Base-by-base conservation (phyloP, 2,113 vertebrate genomes). In the Chionis minor region DNA sequence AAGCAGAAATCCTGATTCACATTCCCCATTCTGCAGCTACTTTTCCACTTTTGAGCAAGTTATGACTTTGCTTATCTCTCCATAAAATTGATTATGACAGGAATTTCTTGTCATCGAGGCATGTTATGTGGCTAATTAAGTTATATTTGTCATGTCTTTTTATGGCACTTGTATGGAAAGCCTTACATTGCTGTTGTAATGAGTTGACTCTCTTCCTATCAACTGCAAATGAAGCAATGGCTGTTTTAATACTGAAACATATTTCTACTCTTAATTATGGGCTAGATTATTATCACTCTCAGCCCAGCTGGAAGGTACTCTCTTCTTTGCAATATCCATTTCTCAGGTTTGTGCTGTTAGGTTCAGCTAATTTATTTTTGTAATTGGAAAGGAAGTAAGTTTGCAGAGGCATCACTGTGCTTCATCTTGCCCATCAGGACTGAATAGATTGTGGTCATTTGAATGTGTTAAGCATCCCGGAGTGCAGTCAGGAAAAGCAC, bases 211-310 rank as follows among this genome's bases (percentile, higher is more conserved):
- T 94, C 66, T 92, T 96, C 54, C 85, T 96, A 92, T 91, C 93
- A 81, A 66, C 94, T 87, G 67, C 91, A 94, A 97, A 96, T 96
- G 87, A 97, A 95, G 91, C 90, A 94, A 89, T 82, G 85, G 35
- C 81, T 94, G 75, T 90, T 89, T 95, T 93, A 96, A 96, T 91
- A 91, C 55, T 81, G 88, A 95, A 96, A 71, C 78, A 88, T 95
- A 96, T 96, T 96, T 97, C 91, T 93, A 6, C 89, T 85, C 83
- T 97, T 97, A 97, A 97, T 97, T 97, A 97, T 85, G 83, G 71
- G 32, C 75, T 96, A 93, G 95, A 97, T 96, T 94, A 95, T 97
- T 95, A 97, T 96, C 95, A 95, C 85, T 95, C 63, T 69, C 62
- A 95, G 84, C 93, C 66, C 95, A 90, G 94, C 96, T 97, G 94